Base-by-base conservation (phyloP, 2,113 vertebrate genomes). In the Leuciscus idus region DNA sequence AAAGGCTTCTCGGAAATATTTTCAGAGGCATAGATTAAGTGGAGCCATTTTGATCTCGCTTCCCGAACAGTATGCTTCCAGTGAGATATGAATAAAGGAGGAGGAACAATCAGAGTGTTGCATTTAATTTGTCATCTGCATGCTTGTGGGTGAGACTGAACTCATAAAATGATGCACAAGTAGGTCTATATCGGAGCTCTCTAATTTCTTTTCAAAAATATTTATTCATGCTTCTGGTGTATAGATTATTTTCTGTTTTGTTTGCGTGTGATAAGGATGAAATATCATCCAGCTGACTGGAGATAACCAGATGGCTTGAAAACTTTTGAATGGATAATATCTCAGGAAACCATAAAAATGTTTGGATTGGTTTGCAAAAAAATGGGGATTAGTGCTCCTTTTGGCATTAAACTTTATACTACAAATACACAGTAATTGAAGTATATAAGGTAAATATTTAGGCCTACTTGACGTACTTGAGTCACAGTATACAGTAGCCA, bases 51-150 rank as follows among this genome's bases (percentile, higher is more conserved):
- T 73, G 68, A 81, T 77, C 39, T 62, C 17, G 19, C 61, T 55
- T 66, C 61, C 70, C 77, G 26, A 81, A 86, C 74, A 80, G 66
- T 81, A 28, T 10, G 48, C 59, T 28, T 68, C 50, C 48, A 84
- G 70, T 77, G 82, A 84, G 50, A 88, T 86, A 61, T 84, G 80
- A 61, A 78, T 88, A 73, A 77, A 61, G 43, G 80, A 62, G 85
- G 84, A 84, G 80, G 70, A 81, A 87, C 72, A 84, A 89, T 89
- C 68, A 76, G 70, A 80, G 87, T 30, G 43, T 61, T 80, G 43
- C 80, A 77, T 87, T 87, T 87, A 70, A 80, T 80, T 83, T 59
- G 48, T 74, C 86, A 78, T 84, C 79, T 81, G 84, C 75, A 75
- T 81, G 85, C 64, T 73, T 79, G 66, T 79, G 61, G 77, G 68